Evolutionary conservation across 2,888 invertebrate genomes (phyloP), one percentile per base, ranked within the genome.

Genomic region (Tachystola acroxantha): DNA sequence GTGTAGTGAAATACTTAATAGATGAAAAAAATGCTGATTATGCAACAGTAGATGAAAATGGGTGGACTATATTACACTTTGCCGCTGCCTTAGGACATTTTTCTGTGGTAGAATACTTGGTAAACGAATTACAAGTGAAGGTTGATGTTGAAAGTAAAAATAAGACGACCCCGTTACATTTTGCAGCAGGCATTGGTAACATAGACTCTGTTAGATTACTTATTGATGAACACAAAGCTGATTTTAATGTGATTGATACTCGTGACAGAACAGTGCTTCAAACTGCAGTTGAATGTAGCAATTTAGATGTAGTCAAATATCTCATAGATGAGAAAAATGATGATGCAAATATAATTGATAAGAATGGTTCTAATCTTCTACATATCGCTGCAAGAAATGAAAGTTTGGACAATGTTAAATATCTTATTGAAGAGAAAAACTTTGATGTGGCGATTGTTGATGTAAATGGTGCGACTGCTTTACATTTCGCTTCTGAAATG

Each of bases 1-100:
- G 32, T 12, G 10, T 33, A 10, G 28, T 37, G 0, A 33, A 33
- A 16, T 37, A 29, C 22, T 16, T 37, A 3, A 14, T 37, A n/a
- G 33, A 25, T 24, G 22, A 24, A 7, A 37, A 30, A 25, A 3
- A 13, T 10, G 20, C 9, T 9, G 22, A 32, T 32, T 22, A 6
- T n/a, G 16, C 11, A 1, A 10, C n/a, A 13, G 5, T 13, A 2
- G 10, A 10, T 25, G 10, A 25, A n/a, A 9, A 14, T 13, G 14
- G 24, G 4, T 24, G 24, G 24, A 24, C 24, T n/a, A 9, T 24
- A 2, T n/a, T 24, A n/a, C 24, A 24, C n/a, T 24, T n/a, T 24
- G 24, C 24, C n/a, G 24, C n/a, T 9, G 4, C n/a, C n/a, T 4
- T 4, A 4, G 24, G 24, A 4, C 24, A 24, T 24, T 24, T 24